Percentiles rank a stretch among this genome's conserved stretches.
Conservation (phyloP, 1,140 invertebrate species). For the Goniozus legneri region DNA sequence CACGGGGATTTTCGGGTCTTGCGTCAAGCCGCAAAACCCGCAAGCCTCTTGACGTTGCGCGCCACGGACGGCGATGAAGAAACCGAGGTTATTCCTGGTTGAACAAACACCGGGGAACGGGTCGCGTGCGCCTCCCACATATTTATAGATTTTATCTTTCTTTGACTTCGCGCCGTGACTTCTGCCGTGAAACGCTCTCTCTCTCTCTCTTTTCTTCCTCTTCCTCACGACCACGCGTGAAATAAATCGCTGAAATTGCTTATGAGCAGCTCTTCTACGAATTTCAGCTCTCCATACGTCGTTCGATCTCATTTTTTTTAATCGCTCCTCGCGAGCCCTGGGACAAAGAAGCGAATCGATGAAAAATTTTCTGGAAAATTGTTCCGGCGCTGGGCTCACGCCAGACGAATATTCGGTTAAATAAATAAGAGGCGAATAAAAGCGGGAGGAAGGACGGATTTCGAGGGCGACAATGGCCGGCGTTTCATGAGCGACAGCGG, state of each 20-base stretch:
- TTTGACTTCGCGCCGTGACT: slow-evolving; percentile 44
- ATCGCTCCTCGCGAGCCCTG: too few species aligned
- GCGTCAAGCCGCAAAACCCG: slow-evolving; percentile 49
- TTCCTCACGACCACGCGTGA: too few species aligned
- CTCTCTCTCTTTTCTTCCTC: too few species aligned
- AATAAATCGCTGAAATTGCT: too few species aligned
- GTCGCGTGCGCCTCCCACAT: slow-evolving; percentile 54
- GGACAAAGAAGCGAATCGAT: not conserved
- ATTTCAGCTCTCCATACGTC: too few species aligned
- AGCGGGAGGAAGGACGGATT: slow-evolving; percentile 1
- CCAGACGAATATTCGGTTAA: too few species aligned
- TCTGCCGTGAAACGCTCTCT: too few species aligned
- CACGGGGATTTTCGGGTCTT: too few species aligned
- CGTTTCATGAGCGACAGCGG: slow-evolving; percentile 19
- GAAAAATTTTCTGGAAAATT: not conserved
- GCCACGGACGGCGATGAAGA: slow-evolving; percentile 42
- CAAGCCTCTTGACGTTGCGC: not conserved
- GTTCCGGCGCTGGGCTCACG: too few species aligned
- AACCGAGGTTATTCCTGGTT: slow-evolving; percentile 55
- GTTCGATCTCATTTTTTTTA: too few species aligned
- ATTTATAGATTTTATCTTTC: slow-evolving; percentile 57
- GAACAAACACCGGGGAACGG: slow-evolving; percentile 55
- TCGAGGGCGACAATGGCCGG: slow-evolving; percentile 19
- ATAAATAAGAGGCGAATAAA: too few species aligned
- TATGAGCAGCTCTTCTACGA: too few species aligned